Evolutionary conservation across 1,140 invertebrate genomes (phyloP).

Genomic region (Rhyzopertha dominica): DNA sequence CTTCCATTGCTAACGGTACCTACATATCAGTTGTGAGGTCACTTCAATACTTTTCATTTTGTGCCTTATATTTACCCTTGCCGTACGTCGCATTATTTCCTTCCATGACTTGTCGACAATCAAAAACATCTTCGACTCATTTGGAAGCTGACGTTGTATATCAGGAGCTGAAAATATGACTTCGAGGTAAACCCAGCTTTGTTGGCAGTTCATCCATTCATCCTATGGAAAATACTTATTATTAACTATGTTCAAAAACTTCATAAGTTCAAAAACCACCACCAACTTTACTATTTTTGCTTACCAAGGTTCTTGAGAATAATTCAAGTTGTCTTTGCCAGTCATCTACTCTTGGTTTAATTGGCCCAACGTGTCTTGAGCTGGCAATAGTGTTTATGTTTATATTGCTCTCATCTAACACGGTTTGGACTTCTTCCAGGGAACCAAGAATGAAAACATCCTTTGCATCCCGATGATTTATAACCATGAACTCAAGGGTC

Average conservation of each 20-base stretch:
- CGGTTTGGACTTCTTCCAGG: constrained; percentile 75
- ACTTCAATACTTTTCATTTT: too few relatives aligned
- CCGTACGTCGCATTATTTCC: constrained; percentile 69
- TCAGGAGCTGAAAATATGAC: constrained; percentile 86
- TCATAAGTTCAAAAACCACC: constrained; percentile 14
- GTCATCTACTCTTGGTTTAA: constrained; percentile 73
- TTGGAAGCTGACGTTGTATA: constrained; percentile 79
- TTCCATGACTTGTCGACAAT: constrained; percentile 84
- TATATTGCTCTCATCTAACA: constrained; percentile 80
- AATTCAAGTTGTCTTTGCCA: constrained; percentile 70
- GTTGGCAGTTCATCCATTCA: constrained; percentile 78
- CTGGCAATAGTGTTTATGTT: constrained; percentile 79
- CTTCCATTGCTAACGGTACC: constrained; percentile 66
- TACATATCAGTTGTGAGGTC: too few relatives aligned
- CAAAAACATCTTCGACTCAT: constrained; percentile 77
- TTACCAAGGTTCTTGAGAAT: constrained; percentile 70
- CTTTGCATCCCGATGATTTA: constrained; percentile 71
- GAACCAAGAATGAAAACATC: constrained; percentile 78
- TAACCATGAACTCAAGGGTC: constrained; percentile 66
- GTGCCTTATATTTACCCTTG: constrained; percentile 56
- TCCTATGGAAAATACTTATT: constrained; percentile 52
- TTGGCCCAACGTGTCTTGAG: constrained; percentile 76
- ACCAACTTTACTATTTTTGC: too few relatives aligned
- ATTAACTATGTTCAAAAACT: constrained; percentile 13
- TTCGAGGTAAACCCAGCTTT: constrained; percentile 81